Evolutionary conservation across 1,140 invertebrate genomes (phyloP).

Genomic region (Nymphalis io): DNA sequence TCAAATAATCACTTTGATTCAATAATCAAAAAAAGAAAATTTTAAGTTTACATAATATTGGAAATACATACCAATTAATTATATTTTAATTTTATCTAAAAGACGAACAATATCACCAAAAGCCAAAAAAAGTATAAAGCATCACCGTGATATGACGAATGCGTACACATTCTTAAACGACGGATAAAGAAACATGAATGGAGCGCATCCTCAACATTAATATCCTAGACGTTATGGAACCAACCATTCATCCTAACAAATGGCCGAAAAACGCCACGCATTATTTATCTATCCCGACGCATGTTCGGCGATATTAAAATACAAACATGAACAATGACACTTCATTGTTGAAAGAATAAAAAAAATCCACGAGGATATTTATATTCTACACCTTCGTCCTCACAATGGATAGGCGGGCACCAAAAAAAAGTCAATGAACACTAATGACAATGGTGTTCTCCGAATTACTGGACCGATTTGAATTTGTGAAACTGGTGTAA

Average conservation of each 20-base stretch:
- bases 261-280: slow-evolving; percentile 59
- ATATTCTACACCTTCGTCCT: slow-evolving; percentile 53
- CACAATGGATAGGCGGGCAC: slow-evolving; percentile 51
- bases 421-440: slow-evolving; percentile 63
- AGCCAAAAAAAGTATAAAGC: slow-evolving; percentile 35
- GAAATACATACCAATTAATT: not conserved
- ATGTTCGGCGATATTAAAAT: slow-evolving; percentile 72
- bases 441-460: slow-evolving; percentile 47
- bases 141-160: slow-evolving; percentile 51
- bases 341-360: slow-evolving; percentile 68
- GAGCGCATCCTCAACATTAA: slow-evolving; percentile 57
- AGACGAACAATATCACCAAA: not conserved
- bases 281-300: slow-evolving; percentile 72
- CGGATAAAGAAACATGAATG: slow-evolving; percentile 50
- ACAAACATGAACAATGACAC: slow-evolving; percentile 71
- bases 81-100: not conserved
- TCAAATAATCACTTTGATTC: too few species aligned
- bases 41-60: too few species aligned
- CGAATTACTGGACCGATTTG: slow-evolving; percentile 37
- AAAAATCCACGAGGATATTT: slow-evolving; percentile 58
- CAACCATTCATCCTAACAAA: slow-evolving; percentile 68
- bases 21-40: too few species aligned
- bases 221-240: slow-evolving; percentile 68
- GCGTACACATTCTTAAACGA: slow-evolving; percentile 41
- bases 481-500: slow-evolving; percentile 49